Base-by-base conservation (phyloP, 1,140 invertebrate genomes). In the Theocolax elegans region DNA sequence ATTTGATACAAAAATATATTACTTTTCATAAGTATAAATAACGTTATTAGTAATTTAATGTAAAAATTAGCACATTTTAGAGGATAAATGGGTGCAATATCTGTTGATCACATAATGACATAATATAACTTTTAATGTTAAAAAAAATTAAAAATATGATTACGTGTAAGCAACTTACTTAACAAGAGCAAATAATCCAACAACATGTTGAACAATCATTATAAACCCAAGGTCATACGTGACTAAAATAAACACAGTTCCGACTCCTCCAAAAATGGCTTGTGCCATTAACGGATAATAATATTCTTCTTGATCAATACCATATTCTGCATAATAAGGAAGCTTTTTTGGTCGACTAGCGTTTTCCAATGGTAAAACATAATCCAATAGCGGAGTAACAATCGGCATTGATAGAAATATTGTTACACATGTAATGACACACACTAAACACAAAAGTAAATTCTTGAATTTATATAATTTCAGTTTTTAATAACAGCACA, bases 291-390 rank as follows among this genome's bases (percentile, higher is more conserved):
- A 12, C 3, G 63, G 63, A 65, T 54, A 65, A 17, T 54, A 65
- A 42, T 65, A 54, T 15, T 65, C 29, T 54, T 65, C 19, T 12
- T 44, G 38, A 42, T 65, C 49, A 21, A 65, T 42, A 25, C 63
- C 63, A 17, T 65, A 65, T 12, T 65, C 49, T 0, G 63, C 63
- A 27, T 65, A 65, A 19, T 65, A 65, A 13, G 63, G 63, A 8
- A 65, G 23, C 10, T 1, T 3, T 25, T 54, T 65, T 15, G 49
- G 31, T 8, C 63, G 48, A 25, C 48, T 65, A 4, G 15, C 49
- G 29, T 65, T 65, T 53, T 35, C 21, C 1, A 65, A 21, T 8
- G 63, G 63, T 9, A 40, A 3, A n/a, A 65, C 21, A 15, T 38
- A 65, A 38, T 58, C 60, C 12, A 51, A 19, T 7, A 65, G 19